phyloP scores from a whole-genome alignment of 2,888 invertebrate genomes.

The Neoscelio sp. region DNA sequence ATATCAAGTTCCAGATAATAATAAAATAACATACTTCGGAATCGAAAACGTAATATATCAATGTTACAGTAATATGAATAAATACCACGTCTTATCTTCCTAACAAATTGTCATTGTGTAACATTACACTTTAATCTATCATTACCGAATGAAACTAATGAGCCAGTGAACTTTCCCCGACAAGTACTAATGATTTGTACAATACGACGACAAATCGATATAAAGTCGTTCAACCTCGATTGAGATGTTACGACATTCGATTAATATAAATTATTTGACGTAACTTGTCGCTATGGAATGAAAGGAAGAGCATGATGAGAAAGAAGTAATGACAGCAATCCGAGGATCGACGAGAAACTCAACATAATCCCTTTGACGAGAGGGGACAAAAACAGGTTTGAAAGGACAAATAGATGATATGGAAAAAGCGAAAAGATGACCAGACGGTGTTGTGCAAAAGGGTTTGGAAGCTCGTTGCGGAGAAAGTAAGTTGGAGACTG shows the following conservation, averaged over 20 bases:
- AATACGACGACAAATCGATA: conserved; percentile 4
- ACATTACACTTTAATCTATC: conserved; percentile 20
- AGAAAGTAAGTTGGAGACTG: conserved; percentile 31
- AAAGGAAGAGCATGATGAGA: neutral
- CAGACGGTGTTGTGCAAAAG: conserved; percentile 35
- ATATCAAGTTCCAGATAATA: no score
- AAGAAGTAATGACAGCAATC: conserved; percentile 16
- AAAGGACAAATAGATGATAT: conserved; percentile 31
- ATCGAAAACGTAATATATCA: no score
- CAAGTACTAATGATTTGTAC: conserved; percentile 9
- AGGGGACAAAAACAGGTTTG: conserved; percentile 34
- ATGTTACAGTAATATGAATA: no score
- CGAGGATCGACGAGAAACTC: neutral
- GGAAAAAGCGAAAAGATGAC: conserved; percentile 43
- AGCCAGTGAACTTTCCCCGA: neutral
- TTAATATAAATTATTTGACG: conserved; percentile 25
- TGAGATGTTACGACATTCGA: conserved; percentile 25
- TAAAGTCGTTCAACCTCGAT: conserved; percentile 5
- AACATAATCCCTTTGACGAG: conserved; percentile 18
- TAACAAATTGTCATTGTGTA: neutral
- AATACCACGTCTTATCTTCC: no score
- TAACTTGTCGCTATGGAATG: neutral
- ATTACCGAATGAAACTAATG: conserved; percentile 5
- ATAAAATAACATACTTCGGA: no score
- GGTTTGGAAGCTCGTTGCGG: conserved; percentile 33